Evolutionary conservation across 2,888 invertebrate genomes (phyloP).

Genomic region (Octodonta nipae): DNA sequence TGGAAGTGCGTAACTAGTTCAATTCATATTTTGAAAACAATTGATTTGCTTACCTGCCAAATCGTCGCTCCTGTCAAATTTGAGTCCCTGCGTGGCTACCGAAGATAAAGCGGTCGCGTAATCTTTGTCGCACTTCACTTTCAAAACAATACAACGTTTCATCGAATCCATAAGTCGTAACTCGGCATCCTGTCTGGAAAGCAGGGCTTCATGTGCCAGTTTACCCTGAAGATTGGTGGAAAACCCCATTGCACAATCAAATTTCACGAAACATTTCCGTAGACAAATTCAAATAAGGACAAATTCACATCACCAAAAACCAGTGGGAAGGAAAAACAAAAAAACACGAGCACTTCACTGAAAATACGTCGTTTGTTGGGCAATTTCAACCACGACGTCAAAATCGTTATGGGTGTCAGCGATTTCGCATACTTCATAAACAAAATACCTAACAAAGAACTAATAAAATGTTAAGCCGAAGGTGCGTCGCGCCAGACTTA

Average conservation of each 20-base stretch:
- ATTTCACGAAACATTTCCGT: neutral
- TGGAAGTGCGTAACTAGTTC: no score
- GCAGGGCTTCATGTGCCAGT: slow-evolving; percentile 79
- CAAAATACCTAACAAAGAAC: no score
- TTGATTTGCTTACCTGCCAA: slow-evolving; percentile 41
- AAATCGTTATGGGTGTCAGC: no score
- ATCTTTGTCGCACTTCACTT: slow-evolving; percentile 84
- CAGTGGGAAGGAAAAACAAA: neutral
- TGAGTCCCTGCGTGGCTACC: slow-evolving; percentile 71
- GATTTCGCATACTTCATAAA: no score
- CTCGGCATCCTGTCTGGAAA: slow-evolving; percentile 84
- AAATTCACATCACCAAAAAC: neutral
- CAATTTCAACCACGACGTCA: no score
- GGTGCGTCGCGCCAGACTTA: no score
- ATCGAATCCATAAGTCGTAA: slow-evolving; percentile 82
- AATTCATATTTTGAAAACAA: no score
- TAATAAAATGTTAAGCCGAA: no score
- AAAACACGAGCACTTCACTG: neutral
- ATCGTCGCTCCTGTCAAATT: slow-evolving; percentile 66
- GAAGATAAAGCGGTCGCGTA: slow-evolving; percentile 73
- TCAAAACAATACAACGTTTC: slow-evolving; percentile 71
- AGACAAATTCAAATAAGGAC: neutral
- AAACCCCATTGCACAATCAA: slow-evolving; percentile 62
- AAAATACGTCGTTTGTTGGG: no score
- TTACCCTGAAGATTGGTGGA: slow-evolving; percentile 76